Conservation (phyloP, 1,140 invertebrate species). For the Lasaia peninsularis region DNA sequence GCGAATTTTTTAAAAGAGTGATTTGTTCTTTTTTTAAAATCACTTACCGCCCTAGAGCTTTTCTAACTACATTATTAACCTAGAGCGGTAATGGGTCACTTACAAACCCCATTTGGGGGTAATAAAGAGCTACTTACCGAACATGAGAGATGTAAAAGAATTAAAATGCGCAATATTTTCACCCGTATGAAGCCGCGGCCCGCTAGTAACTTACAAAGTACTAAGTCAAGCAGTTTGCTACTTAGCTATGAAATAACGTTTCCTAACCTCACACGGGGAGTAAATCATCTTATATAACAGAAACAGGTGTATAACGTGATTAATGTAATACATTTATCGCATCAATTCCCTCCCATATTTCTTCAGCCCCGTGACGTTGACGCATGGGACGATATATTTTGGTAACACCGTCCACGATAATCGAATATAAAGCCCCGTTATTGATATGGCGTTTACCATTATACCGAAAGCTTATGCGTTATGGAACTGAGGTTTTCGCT, state of each 20-base stretch:
- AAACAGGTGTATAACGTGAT: constrained; percentile 13
- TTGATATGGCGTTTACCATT: constrained; percentile 21
- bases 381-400: constrained; percentile 35
- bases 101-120: too few species aligned
- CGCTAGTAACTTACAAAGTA: too few species aligned
- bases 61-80: too few species aligned
- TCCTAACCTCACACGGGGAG: not conserved
- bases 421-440: constrained; percentile 39
- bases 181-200: too few species aligned
- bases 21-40: too few species aligned
- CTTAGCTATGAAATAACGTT: not conserved
- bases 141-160: too few species aligned
- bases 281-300: constrained; percentile 7
- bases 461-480: not conserved
- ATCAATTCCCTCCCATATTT: constrained; percentile 31
- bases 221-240: not conserved
- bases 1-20: too few species aligned
- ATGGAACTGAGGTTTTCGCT: not conserved
- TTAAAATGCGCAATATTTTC: too few species aligned
- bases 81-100: too few species aligned
- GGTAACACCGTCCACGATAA: constrained; percentile 28
- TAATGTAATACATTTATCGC: constrained; percentile 15
- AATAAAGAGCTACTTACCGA: too few species aligned
- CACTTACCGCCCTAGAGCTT: too few species aligned
- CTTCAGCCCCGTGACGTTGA: constrained; percentile 31